Conservation (phyloP, 2,888 invertebrate species). For the Mythimna impura region DNA sequence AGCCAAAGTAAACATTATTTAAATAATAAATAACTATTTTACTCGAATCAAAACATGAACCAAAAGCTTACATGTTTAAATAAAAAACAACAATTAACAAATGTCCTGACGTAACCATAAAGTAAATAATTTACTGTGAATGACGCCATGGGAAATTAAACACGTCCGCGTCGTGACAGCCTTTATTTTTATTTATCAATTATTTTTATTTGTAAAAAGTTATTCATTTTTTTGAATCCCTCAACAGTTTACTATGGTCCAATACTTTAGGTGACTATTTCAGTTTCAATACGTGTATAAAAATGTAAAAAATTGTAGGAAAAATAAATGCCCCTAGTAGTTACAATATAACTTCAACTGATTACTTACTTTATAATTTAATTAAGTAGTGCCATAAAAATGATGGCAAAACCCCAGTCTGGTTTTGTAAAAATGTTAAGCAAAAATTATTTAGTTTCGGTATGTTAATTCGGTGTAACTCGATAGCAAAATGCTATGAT, state of each 20-base stretch:
- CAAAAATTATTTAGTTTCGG: neutral
- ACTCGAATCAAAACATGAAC: neutral
- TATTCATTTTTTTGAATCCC: neutral
- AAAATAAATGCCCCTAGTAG: neutral
- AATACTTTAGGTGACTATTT: neutral
- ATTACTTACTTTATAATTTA: neutral
- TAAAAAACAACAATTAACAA: slow-evolving; percentile 2
- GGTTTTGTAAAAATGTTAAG: neutral
- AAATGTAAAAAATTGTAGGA: neutral
- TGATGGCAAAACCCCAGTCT: too few species aligned
- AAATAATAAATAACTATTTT: slow-evolving; percentile 3
- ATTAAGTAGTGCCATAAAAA: neutral
- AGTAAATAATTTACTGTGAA: neutral
- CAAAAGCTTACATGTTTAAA: neutral
- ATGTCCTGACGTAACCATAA: neutral
- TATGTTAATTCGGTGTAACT: too few species aligned
- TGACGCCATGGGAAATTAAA: slow-evolving; percentile 21
- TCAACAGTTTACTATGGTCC: neutral
- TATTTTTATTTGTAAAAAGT: neutral
- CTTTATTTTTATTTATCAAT: slow-evolving; percentile 5
- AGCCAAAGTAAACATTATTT: too few species aligned
- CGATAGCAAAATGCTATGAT: too few species aligned
- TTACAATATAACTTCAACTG: neutral
- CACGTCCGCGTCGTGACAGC: neutral
- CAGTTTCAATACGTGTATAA: neutral